These are phyloP conservation scores for Atethmia centrago DNA, from an alignment of 2,888 invertebrate genomes.

Conservation along the genomic window DNA sequence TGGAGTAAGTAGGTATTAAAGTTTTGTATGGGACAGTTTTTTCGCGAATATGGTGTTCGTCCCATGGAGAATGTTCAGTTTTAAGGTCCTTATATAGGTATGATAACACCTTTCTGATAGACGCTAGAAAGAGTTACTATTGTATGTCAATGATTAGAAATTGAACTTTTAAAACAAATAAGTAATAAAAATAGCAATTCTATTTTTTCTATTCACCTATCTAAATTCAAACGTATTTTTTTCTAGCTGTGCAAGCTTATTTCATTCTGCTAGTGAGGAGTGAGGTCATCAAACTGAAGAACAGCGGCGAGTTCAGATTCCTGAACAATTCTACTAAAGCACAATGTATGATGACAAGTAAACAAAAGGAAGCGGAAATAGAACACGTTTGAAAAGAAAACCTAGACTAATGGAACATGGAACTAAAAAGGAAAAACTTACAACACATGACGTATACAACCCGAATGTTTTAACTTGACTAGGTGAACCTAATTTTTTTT, in stretches of 20 bases:
- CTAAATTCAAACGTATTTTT: background rate
- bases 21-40: no score
- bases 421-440: background rate
- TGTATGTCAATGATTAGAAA: background rate
- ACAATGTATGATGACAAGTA: constrained; percentile 19
- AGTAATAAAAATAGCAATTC: background rate
- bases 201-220: background rate
- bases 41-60: no score
- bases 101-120: no score
- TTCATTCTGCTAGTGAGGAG: constrained; percentile 59
- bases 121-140: background rate
- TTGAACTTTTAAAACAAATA: background rate
- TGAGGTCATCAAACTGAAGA: constrained; percentile 56
- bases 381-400: background rate
- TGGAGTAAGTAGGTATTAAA: no score
- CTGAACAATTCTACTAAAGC: constrained; percentile 49
- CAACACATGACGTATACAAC: no score
- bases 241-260: constrained; percentile 61
- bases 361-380: constrained; percentile 1
- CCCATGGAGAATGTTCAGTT: no score
- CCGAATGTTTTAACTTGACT: background rate
- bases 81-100: no score
- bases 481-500: background rate
- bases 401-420: background rate
- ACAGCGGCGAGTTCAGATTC: constrained; percentile 34